Conservation (phyloP, 2,113 vertebrate genomes). For the Pogona vitticeps region DNA sequence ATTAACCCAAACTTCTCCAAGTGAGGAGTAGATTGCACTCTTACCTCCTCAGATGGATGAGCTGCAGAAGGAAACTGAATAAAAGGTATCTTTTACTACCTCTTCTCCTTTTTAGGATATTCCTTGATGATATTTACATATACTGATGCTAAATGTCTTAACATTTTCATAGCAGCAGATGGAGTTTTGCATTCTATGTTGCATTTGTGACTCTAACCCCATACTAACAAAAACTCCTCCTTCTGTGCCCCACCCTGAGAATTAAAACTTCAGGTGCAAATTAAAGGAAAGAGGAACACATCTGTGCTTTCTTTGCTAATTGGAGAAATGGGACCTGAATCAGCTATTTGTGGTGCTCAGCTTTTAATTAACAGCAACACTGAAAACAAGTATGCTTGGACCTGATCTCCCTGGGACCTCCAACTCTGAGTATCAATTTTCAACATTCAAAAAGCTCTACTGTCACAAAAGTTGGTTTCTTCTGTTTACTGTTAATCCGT, state of each 20-base stretch:
- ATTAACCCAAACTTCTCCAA: background rate
- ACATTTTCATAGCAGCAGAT: background rate
- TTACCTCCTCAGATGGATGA: background rate
- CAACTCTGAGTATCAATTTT: constrained; percentile 40
- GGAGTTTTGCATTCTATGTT: background rate
- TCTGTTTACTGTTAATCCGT: background rate
- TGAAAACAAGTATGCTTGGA: background rate
- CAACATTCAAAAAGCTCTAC: accelerated
- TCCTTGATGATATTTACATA: background rate
- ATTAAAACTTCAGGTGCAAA: background rate
- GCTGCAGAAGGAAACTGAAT: background rate
- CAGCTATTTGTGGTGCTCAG: background rate
- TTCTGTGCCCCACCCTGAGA: background rate
- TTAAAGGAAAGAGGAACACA: background rate
- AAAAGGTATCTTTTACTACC: background rate
- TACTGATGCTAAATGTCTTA: constrained; percentile 4
- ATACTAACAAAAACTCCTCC: background rate
- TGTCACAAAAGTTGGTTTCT: constrained; percentile 1
- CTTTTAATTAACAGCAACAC: background rate
- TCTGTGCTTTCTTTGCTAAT: background rate
- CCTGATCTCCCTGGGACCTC: background rate
- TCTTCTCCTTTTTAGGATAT: background rate
- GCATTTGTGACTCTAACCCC: background rate
- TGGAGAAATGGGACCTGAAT: background rate
- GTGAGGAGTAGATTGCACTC: background rate